Conservation (phyloP, 2,797 vertebrate species). For the Mallotus villosus region DNA sequence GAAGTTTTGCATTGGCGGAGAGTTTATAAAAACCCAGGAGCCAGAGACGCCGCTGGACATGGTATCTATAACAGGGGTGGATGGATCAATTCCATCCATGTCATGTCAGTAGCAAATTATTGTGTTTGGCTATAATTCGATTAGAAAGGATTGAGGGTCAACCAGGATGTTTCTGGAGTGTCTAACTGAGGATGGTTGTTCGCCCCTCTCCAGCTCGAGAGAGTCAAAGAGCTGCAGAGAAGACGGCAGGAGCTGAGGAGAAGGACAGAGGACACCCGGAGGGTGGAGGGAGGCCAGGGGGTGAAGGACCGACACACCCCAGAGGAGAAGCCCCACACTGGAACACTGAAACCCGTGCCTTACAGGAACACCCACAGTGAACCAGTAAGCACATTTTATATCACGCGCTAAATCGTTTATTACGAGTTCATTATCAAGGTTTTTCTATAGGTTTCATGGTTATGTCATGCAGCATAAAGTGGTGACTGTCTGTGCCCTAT, state of each 20-base stretch:
- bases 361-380: slow-evolving; percentile 9
- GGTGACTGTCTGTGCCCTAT: not conserved
- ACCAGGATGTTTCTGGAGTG: not conserved
- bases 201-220: slow-evolving; percentile 17
- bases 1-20: slow-evolving; percentile 59
- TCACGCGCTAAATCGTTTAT: no score
- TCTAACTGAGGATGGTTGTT: not conserved
- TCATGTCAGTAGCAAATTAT: not conserved
- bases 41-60: slow-evolving; percentile 36
- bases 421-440: no score
- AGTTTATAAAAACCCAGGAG: slow-evolving; percentile 30
- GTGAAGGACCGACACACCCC: not conserved
- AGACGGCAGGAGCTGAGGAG: slow-evolving; percentile 10
- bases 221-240: slow-evolving; percentile 22
- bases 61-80: slow-evolving; percentile 20
- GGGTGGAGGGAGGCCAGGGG: slow-evolving; percentile 5
- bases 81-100: not conserved
- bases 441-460: no score
- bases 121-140: not conserved
- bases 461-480: not conserved
- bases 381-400: slow-evolving; percentile 10
- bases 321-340: not conserved
- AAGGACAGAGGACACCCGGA: slow-evolving; percentile 13
- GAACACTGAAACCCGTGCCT: not conserved
- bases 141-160: not conserved